These are phyloP conservation scores for Psittacula echo DNA, from an alignment of 2,797 vertebrate species.

Conservation along the genomic window DNA sequence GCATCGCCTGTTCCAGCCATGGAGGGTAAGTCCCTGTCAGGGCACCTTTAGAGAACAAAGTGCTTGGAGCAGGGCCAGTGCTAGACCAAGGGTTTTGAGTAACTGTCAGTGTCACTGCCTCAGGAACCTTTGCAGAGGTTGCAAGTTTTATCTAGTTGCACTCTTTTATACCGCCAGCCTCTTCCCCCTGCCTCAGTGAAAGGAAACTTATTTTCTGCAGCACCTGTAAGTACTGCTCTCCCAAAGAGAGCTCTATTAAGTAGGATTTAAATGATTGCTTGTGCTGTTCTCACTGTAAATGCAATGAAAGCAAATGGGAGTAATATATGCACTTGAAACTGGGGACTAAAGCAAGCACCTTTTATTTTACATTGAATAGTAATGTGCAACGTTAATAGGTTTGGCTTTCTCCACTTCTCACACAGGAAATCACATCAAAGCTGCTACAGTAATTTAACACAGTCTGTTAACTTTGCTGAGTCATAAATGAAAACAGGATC, in stretches of 20 bases:
- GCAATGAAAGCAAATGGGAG: not conserved
- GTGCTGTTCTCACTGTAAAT: not conserved
- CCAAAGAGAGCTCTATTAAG: not conserved
- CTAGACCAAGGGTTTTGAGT: not conserved
- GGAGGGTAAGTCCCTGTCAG: not conserved
- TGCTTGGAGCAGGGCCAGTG: not conserved
- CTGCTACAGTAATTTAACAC: slow-evolving; percentile 41
- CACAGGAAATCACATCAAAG: slow-evolving; percentile 62
- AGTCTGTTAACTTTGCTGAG: slow-evolving; percentile 54
- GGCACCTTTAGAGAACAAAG: not conserved
- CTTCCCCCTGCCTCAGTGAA: not conserved
- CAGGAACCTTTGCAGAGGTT: not conserved
- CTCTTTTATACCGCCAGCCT: not conserved
- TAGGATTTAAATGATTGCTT: not conserved
- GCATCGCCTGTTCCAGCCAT: not conserved
- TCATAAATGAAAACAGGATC: slow-evolving; percentile 31
- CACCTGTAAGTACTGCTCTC: not conserved
- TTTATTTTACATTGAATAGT: not conserved
- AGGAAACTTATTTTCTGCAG: not conserved
- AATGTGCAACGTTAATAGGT: not conserved
- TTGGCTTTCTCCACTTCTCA: slow-evolving; percentile 1
- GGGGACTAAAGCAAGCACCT: not conserved
- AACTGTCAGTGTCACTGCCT: not conserved
- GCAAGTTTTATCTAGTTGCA: not conserved
- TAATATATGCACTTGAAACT: not conserved